Evolutionary conservation across 2,113 vertebrate genomes (phyloP).

Genomic region (Cavia aperea): DNA sequence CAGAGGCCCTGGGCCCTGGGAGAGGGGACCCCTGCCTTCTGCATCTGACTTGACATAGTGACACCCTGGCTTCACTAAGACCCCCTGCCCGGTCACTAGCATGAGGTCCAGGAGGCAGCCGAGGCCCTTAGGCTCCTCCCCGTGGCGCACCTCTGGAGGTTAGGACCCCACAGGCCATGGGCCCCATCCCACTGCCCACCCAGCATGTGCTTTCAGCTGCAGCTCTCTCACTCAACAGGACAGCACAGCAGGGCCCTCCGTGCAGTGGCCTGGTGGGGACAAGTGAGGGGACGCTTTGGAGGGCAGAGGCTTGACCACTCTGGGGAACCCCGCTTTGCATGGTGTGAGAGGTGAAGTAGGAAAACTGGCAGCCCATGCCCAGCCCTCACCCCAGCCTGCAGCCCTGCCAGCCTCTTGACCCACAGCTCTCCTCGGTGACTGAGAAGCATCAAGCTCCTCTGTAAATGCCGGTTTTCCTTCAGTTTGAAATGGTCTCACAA

Average conservation of each 20-base stretch:
- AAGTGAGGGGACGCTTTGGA: too few species aligned
- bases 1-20: background rate
- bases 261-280: background rate
- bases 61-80: rapidly evolving
- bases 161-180: background rate
- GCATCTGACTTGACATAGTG: background rate
- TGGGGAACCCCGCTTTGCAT: background rate
- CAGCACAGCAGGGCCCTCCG: background rate
- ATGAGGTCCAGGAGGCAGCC: background rate
- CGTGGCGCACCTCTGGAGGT: rapidly evolving
- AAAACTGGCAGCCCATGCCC: rapidly evolving
- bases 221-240: too few species aligned
- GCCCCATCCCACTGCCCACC: background rate
- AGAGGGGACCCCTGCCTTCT: background rate
- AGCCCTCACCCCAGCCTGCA: rapidly evolving
- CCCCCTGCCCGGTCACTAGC: rapidly evolving
- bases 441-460: slow-evolving; percentile 59
- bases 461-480: slow-evolving; percentile 68
- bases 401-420: background rate
- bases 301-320: background rate
- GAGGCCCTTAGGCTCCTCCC: background rate
- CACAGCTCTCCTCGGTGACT: slow-evolving; percentile 44
- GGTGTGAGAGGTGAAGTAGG: too few species aligned
- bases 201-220: background rate
- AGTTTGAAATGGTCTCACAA: background rate